Conservation (phyloP, 2,797 vertebrate genomes). For the Malacoctenus gilli region DNA sequence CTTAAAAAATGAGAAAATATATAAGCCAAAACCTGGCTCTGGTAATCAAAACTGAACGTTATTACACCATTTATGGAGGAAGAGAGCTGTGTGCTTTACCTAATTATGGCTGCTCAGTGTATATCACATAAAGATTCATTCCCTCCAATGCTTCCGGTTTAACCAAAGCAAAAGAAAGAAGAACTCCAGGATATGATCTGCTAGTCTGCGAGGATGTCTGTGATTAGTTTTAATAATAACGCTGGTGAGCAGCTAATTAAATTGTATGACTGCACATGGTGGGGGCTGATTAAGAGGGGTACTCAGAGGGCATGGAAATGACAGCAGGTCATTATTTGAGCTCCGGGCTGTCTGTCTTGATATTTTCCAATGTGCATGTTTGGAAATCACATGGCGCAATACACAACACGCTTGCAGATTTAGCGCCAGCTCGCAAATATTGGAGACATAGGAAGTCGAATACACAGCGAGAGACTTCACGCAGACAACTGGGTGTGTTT, state of each 20-base stretch:
- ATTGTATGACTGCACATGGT: conserved; percentile 52
- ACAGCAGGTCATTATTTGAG: conserved; percentile 59
- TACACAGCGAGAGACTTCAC: not conserved
- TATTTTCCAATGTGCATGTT: conserved; percentile 32
- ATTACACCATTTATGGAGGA: too few relatives aligned
- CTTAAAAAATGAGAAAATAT: too few relatives aligned
- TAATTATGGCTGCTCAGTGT: too few relatives aligned
- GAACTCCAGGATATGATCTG: conserved; percentile 24
- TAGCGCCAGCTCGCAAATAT: not conserved
- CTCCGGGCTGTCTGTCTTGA: conserved; percentile 35
- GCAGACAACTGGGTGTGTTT: not conserved
- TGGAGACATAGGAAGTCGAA: not conserved
- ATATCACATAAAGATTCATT: not conserved
- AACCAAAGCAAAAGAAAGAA: conserved; percentile 16
- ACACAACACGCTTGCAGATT: conserved; percentile 13
- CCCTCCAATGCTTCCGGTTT: conserved; percentile 8
- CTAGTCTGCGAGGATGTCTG: conserved; percentile 34
- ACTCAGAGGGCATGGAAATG: conserved; percentile 49
- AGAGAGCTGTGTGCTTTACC: too few relatives aligned
- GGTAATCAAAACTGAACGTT: too few relatives aligned
- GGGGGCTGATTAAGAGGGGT: conserved; percentile 54
- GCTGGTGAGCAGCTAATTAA: conserved; percentile 63
- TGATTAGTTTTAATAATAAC: conserved; percentile 58
- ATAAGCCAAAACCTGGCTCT: too few relatives aligned
- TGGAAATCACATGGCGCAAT: conserved; percentile 15